Conservation (phyloP, 1,140 invertebrate genomes). For the Reticulitermes speratus region DNA sequence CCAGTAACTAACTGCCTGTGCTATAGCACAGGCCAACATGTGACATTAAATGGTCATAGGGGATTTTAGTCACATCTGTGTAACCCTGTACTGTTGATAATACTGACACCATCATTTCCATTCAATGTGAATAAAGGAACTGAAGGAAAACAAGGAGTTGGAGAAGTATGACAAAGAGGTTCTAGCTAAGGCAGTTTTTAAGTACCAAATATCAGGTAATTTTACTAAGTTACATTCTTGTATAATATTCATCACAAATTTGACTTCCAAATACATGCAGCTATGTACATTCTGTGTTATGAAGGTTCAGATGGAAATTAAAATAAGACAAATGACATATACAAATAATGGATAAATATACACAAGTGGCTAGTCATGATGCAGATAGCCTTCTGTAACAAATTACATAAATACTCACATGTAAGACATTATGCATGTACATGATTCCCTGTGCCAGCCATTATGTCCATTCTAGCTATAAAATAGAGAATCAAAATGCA, state of each 20-base stretch:
- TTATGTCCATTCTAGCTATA: neutral
- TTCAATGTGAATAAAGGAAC: no score
- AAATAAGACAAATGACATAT: neutral
- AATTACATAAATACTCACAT: neutral
- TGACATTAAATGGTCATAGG: no score
- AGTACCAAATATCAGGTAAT: neutral
- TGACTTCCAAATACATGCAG: neutral
- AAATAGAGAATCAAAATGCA: neutral
- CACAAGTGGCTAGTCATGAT: neutral
- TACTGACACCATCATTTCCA: no score
- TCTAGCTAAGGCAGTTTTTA: neutral
- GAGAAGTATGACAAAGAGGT: no score
- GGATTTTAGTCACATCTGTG: no score
- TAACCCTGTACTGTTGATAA: no score
- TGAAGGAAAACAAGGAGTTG: no score
- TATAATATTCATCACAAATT: neutral
- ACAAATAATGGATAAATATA: neutral
- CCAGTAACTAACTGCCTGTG: no score
- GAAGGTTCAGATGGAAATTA: neutral
- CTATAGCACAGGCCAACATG: no score
- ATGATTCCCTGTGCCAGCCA: neutral
- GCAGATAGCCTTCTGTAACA: conserved; percentile 1
- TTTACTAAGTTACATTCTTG: neutral
- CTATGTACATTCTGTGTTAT: conserved; percentile 4
- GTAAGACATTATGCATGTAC: neutral